Evolutionary conservation across 2,797 vertebrate genomes (phyloP), one percentile per base, ranked within the genome.

Genomic region (Paratrypauchen microcephalus): DNA sequence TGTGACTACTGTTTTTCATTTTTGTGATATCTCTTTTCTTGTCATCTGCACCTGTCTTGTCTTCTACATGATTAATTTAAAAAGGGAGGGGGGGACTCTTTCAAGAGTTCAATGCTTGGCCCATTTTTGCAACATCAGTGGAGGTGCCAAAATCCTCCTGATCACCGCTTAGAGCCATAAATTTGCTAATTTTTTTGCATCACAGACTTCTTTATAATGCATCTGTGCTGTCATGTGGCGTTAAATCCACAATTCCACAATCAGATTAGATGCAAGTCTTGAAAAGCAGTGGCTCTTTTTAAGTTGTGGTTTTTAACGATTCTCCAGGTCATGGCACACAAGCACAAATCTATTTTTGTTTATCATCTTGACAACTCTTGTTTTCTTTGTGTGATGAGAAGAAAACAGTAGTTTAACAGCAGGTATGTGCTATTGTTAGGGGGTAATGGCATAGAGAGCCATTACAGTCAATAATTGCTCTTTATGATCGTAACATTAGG

Each of bases 81-180:
- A 32, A 32, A 32, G 7, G 1, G 7, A 32, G 6, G 6, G 6
- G 5, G 28, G 6, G 7, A 30, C 55, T 26, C 41, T 45, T 19
- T 63, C 39, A 21, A 75, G 82, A 63, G 78, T 72, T 72, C 75
- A 81, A 79, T 21, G 57, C 69, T 58, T 69, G 65, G 30, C 70
- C 70, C 61, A 18, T 11, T 71, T 63, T 61, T 62, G 66, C 65
- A 48, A 61, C 64, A 67, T 69, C 65, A 76, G 71, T 59, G 59
- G 45, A 70, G 45, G 63, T 68, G 76, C 71, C 60, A 32, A 74
- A 61, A 69, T 12, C 64, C 59, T n/a, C 47, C 50, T 32, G 74
- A 61, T 70, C 65, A 71, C 66, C 62, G 75, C 73, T 64, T 26
- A 68, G 55, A 74, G 68, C 73, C 45, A 79, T 67, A 54, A 71